Conservation (phyloP, 2,113 vertebrate genomes). For the Tachysurus fulvidraco region DNA sequence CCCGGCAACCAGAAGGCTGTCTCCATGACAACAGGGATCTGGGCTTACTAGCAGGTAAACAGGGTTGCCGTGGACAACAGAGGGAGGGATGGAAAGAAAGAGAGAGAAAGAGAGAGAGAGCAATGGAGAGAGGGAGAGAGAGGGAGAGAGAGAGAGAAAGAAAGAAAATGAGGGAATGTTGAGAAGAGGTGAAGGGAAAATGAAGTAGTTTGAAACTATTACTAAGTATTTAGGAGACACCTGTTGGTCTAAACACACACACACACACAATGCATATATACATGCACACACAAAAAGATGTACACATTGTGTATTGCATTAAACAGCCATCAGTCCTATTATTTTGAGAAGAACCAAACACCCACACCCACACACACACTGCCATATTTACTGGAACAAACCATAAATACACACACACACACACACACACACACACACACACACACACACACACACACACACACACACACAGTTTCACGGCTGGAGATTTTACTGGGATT, state of each 20-base stretch:
- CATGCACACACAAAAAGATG: not conserved
- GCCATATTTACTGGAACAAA: slow-evolving; percentile 2
- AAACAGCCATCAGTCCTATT: not conserved
- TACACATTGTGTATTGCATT: not conserved
- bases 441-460: slow-evolving; percentile 56
- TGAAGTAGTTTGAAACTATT: not conserved
- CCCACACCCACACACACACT: slow-evolving; percentile 43
- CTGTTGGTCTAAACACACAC: slow-evolving; percentile 19
- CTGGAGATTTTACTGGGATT: slow-evolving; percentile 70
- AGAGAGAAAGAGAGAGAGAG: not conserved
- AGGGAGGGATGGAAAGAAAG: slow-evolving; percentile 42
- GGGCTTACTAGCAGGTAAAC: slow-evolving; percentile 75
- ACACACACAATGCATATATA: slow-evolving; percentile 5
- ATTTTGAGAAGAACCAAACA: not conserved
- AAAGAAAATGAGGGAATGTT: slow-evolving; percentile 37
- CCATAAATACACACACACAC: slow-evolving; percentile 46
- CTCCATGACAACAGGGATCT: slow-evolving; percentile 70
- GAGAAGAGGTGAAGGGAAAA: slow-evolving; percentile 59
- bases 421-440: slow-evolving; percentile 56
- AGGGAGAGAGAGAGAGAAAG: not conserved
- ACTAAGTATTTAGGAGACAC: slow-evolving; percentile 19
- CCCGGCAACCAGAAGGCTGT: slow-evolving; percentile 70
- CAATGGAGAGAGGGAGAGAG: not conserved
- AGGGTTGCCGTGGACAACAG: slow-evolving; percentile 66
- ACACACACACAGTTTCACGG: slow-evolving; percentile 61